phyloP scores from a whole-genome alignment of 2,797 vertebrate genomes.

The Phataginus tricuspis region DNA sequence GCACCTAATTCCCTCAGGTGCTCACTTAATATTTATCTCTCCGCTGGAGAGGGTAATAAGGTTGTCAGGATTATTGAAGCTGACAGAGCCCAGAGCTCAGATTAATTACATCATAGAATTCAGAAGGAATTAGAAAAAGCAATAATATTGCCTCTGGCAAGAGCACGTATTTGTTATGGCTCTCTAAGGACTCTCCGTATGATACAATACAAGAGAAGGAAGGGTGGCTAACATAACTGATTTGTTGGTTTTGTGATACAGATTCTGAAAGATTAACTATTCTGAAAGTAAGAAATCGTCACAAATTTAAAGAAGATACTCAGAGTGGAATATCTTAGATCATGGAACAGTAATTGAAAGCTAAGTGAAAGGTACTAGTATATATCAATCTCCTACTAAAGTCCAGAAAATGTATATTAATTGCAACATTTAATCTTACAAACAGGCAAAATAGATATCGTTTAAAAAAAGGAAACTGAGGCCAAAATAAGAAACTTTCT shows the following conservation, averaged over 20 bases:
- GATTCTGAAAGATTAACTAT: conserved; percentile 54
- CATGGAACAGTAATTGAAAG: conserved; percentile 39
- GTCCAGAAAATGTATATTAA: neutral
- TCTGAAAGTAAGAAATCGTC: neutral
- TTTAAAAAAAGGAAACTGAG: neutral
- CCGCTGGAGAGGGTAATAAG: conserved; percentile 64
- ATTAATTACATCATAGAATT: conserved; percentile 62
- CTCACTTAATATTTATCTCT: conserved; percentile 66
- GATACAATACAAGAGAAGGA: conserved; percentile 32
- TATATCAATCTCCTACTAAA: neutral
- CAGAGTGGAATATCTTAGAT: neutral
- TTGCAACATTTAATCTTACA: neutral
- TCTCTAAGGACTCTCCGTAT: conserved; percentile 46
- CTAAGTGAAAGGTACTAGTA: neutral
- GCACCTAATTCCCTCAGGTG: conserved; percentile 67
- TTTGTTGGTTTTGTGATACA: conserved; percentile 21
- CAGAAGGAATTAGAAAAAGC: conserved; percentile 68
- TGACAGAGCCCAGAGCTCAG: conserved; percentile 63
- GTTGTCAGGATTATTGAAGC: conserved; percentile 59
- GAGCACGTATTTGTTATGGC: conserved; percentile 45
- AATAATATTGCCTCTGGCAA: conserved; percentile 50
- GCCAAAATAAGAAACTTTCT: neutral
- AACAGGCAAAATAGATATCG: neutral
- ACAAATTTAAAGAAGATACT: conserved; percentile 6
- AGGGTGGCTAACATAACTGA: conserved; percentile 20